A percentile compares a stretch with the other conserved stretches of the same genome.
Conservation (phyloP, 1,140 invertebrate species). For the Aphaenogaster ashmeadi region DNA sequence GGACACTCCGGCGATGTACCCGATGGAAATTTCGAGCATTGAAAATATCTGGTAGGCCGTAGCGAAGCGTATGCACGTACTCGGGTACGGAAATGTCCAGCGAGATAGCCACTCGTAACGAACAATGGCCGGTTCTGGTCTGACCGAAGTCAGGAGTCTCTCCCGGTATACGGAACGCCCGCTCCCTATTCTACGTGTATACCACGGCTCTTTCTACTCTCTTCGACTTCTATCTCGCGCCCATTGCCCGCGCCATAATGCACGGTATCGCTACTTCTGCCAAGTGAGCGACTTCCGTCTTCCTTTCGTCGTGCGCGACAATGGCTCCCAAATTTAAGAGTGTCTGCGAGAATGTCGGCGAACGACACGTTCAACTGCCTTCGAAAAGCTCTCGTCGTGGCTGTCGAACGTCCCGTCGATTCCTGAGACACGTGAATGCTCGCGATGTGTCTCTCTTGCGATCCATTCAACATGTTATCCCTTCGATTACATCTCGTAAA, state of each 20-base stretch:
- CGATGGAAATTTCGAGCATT: constrained; percentile 71
- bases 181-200: background rate
- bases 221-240: constrained; percentile 61
- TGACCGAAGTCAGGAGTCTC: constrained; percentile 76
- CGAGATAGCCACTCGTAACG: constrained; percentile 85
- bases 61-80: constrained; percentile 65
- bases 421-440: constrained; percentile 24
- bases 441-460: background rate
- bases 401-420: background rate
- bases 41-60: constrained; percentile 76
- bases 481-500: background rate
- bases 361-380: constrained; percentile 43
- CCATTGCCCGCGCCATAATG: constrained; percentile 73
- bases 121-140: constrained; percentile 84
- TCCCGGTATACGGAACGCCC: constrained; percentile 41
- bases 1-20: constrained; percentile 64
- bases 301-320: constrained; percentile 81
- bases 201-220: constrained; percentile 48
- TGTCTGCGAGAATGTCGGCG: constrained; percentile 77
- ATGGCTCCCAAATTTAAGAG: constrained; percentile 85
- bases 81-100: constrained; percentile 84
- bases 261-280: constrained; percentile 85
- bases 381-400: constrained; percentile 56
- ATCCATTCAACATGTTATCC: background rate
- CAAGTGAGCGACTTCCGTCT: constrained; percentile 85